Base-by-base conservation (phyloP, 2,797 vertebrate species). In the Anabacerthia variegaticeps region DNA sequence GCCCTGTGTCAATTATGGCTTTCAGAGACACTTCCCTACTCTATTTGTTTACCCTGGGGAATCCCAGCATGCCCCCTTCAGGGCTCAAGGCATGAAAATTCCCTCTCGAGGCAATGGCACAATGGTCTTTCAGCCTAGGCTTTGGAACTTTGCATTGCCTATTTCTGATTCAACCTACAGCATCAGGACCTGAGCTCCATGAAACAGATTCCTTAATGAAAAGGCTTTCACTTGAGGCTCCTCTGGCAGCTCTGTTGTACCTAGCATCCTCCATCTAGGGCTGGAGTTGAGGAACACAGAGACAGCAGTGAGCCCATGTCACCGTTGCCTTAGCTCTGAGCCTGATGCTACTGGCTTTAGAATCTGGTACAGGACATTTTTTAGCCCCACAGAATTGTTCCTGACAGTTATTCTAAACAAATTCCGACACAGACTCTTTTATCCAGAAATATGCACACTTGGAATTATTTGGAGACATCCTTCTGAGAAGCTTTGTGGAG, bases 1-100 rank as follows among this genome's bases (percentile, higher is more conserved):
- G 97, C 97, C 93, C 95, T 91, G 95, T 98, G 98, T 98, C 98
- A 99, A 99, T 98, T 98, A 98, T 83, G 94, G 97, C 91, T 69
- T 88, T 69, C 39, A 76, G 87, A 68, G 72, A 46, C 58, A 51
- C 41, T 94, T 96, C 74, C 76, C 74, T 63, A 87, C 46, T 97
- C 82, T 93, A 79, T 97, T 96, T 97, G 89, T 97, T 97, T 96
- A 95, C 86, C 44, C 51, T 49, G 44, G 59, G 52, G 88, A 89
- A 93, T 52, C 74, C 56, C 68, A 88, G 46, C 51, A 61, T 76
- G 69, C 28, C 59, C 55, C 44, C 19, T 71, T 63, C 76, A 59
- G 85, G 27, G 52, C 67, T 80, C 36, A 54, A 68, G 62, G 56
- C 66, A 86, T 66, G 15, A 10, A 83, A 68, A 83, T 91, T 82